Evolutionary conservation across 2,113 vertebrate genomes (phyloP), one percentile per base, ranked within the genome.

Genomic region (Arvicanthis niloticus): DNA sequence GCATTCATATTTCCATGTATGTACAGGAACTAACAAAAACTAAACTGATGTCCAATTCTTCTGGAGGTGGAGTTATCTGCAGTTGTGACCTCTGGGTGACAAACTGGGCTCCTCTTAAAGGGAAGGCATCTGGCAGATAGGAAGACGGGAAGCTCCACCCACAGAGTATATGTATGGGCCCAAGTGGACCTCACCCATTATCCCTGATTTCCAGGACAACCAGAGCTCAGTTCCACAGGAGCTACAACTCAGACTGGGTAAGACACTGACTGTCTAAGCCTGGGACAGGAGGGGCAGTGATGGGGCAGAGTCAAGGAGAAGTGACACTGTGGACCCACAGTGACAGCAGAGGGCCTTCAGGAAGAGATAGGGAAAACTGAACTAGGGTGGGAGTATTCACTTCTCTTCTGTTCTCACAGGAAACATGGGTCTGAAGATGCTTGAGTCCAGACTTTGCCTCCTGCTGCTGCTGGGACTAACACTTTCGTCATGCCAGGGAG

Each of bases 321-420:
- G 24, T 15, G 24, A 40, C 45, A 48, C 5, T 17, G 12, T 86
- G 70, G 17, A n/a, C 37, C 17, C n/a, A 24, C 16, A 75, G 72
- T 42, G n/a, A 40, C n/a, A 75, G 19, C 72, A 42, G 9, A 42
- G 72, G 72, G 8, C 72, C 72, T 75, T 42, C n/a, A 42, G 72
- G 72, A 75, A 42, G 72, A 42, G n/a, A 42, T 4, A 75, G n/a
- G 21, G 40, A 42, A 75, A 72, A 75, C 21, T 16, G 31, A 75
- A 10, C 21, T 3, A 42, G 7, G 72, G 4, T 24, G 21, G n/a
- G 72, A 42, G n/a, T 24, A 42, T 3, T 42, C 53, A 17, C 26
- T 67, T 77, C 68, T 67, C n/a, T 42, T 90, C 34, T 78, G 45
- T 76, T 94, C 62, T 65, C 7, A 88, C 91, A 95, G 76, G 56